Evolutionary conservation across 2,888 invertebrate genomes (phyloP).

Genomic region (Phengaris alcon): DNA sequence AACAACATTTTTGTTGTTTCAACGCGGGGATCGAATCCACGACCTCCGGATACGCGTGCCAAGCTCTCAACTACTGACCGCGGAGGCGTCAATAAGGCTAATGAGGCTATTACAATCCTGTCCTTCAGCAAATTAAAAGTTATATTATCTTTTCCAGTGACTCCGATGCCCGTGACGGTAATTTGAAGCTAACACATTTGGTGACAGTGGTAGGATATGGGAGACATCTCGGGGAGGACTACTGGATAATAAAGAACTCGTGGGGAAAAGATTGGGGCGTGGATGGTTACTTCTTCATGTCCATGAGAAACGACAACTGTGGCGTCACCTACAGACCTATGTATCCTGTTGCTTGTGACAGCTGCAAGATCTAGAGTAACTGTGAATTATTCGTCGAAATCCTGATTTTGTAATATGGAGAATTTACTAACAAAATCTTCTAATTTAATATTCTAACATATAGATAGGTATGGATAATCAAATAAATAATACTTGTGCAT

Average conservation of each 20-base stretch:
- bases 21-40: too few species aligned
- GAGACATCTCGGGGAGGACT: slow-evolving; percentile 86
- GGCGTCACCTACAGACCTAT: slow-evolving; percentile 92
- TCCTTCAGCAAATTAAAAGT: too few species aligned
- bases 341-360: slow-evolving; percentile 82
- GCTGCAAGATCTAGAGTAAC: background rate
- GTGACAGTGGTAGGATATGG: slow-evolving; percentile 95
- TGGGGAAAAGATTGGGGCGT: slow-evolving; percentile 97
- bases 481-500: background rate
- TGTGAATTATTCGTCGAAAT: too few species aligned
- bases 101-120: too few species aligned
- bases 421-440: background rate
- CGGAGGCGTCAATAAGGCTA: too few species aligned
- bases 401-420: too few species aligned
- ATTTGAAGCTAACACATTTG: slow-evolving; percentile 85
- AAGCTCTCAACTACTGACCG: too few species aligned
- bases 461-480: too few species aligned
- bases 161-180: background rate
- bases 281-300: slow-evolving; percentile 94
- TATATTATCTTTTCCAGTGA: slow-evolving; percentile 38
- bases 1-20: too few species aligned
- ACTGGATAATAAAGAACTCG: slow-evolving; percentile 96
- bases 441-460: background rate
- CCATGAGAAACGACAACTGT: slow-evolving; percentile 91
- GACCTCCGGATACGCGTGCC: too few species aligned